phyloP scores from a whole-genome alignment of 1,140 invertebrate species.

The Drosophila trapezifrons region DNA sequence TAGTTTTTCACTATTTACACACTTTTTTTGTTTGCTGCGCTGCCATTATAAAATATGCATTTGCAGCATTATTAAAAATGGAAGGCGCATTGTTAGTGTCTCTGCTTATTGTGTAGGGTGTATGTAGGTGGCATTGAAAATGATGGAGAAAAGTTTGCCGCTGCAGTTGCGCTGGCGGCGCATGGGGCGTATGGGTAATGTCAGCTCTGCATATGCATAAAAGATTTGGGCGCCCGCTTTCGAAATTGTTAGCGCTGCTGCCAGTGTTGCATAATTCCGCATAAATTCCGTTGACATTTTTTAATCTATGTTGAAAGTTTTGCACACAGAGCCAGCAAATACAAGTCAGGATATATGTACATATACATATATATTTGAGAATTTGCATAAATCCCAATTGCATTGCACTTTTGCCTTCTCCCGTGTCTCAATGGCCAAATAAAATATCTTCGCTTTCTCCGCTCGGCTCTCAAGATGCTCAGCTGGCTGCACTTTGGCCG shows the following conservation, averaged over 20 bases:
- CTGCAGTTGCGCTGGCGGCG: slow-evolving; percentile 36
- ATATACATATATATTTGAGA: slow-evolving; percentile 69
- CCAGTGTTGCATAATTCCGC: slow-evolving; percentile 71
- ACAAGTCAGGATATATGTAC: slow-evolving; percentile 1
- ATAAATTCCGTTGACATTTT: slow-evolving; percentile 78
- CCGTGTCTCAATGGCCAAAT: slow-evolving; percentile 80
- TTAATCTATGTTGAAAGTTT: slow-evolving; percentile 80
- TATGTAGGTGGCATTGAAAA: slow-evolving; percentile 63
- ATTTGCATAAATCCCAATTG: slow-evolving; percentile 82
- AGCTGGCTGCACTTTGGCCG: slow-evolving; percentile 71
- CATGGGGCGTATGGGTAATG: slow-evolving; percentile 71
- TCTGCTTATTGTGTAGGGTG: slow-evolving; percentile 13
- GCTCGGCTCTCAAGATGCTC: slow-evolving; percentile 40
- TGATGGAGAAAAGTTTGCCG: slow-evolving; percentile 38
- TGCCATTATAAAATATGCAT: slow-evolving; percentile 75
- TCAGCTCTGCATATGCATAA: slow-evolving; percentile 74
- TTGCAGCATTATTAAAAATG: slow-evolving; percentile 72
- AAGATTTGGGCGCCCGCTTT: slow-evolving; percentile 48
- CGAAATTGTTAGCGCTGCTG: slow-evolving; percentile 27
- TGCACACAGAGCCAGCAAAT: slow-evolving; percentile 11
- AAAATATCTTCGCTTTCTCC: slow-evolving; percentile 64
- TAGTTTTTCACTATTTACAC: slow-evolving; percentile 50
- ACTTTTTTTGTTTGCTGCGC: slow-evolving; percentile 29
- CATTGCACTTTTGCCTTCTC: slow-evolving; percentile 71
- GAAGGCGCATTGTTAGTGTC: slow-evolving; percentile 47